Base-by-base conservation (phyloP, 2,797 vertebrate species). In the Ptychadena robeensis region DNA sequence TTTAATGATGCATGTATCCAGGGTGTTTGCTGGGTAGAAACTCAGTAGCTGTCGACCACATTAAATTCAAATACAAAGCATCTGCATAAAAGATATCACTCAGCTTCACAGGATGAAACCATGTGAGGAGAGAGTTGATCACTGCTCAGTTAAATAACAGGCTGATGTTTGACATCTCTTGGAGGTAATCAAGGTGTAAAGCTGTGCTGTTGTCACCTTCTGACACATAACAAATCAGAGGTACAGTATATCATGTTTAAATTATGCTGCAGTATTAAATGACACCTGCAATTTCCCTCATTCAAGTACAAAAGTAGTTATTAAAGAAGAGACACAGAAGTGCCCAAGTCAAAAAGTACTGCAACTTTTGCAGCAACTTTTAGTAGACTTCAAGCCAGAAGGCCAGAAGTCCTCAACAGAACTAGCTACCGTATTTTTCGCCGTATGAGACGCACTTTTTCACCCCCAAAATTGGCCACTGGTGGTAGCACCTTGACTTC, bases 11-110 rank as follows among this genome's bases (percentile, higher is more conserved):
- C 73, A 65, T 48, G 74, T 65, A 61, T 57, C 53, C 81, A 73
- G 74, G 22, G 68, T 69, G 37, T 53, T 76, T 69, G 44, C 31
- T 61, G 65, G 34, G 25, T 64, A 31, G 44, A 44, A 63, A 14
- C 27, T 30, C 63, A 67, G 57, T 32, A 82, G 59, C 28, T 32
- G 34, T 63, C 65, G 34, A 76, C 28, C 9, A 71, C 10, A 73
- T 76, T 44, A 77, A 77, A 77, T 70, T 77, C 57, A 77, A 77
- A 64, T 70, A 25, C 44, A 63, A 14, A 57, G 3, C 59, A 83
- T 83, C 59, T 83, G 74, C 81, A 72, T 82, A 35, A 71, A 75
- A 35, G 30, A 76, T 70, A 34, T 44, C 37, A 70, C 40, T 82
- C 30, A 82, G 40, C 72, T 57, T 61, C 35, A 38, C 61, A 76